Conservation (phyloP, 2,888 invertebrate genomes). For the Eupithecia subumbrata region DNA sequence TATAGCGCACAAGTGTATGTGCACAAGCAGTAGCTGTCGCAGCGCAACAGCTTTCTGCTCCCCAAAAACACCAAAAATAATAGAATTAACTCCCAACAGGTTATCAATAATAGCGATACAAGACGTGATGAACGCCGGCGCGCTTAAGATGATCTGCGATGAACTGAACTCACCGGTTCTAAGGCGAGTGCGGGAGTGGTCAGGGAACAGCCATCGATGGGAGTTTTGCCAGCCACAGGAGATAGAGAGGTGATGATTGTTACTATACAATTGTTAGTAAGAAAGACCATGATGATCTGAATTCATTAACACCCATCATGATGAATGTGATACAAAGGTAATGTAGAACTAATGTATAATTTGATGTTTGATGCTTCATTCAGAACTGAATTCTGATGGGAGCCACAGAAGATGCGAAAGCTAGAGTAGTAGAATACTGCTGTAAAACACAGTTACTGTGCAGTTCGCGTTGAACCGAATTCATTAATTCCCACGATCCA, state of each 20-base stretch:
- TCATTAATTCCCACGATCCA: no score
- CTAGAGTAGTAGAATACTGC: no score
- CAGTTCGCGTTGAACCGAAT: no score
- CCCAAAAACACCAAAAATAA: constrained; percentile 37
- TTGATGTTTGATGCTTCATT: no score
- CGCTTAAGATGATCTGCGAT: constrained; percentile 87
- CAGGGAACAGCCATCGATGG: constrained; percentile 87
- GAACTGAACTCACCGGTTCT: constrained; percentile 87
- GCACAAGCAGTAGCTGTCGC: not conserved
- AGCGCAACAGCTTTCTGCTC: not conserved
- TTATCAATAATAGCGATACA: constrained; percentile 90
- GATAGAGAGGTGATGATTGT: constrained; percentile 55
- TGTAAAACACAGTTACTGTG: no score
- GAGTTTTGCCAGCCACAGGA: constrained; percentile 77
- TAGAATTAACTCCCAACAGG: constrained; percentile 65
- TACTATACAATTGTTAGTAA: not conserved
- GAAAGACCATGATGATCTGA: not conserved
- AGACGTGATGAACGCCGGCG: constrained; percentile 87
- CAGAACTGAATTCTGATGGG: no score
- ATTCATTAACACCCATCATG: no score
- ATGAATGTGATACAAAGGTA: not conserved
- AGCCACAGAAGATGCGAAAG: no score
- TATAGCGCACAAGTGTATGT: not conserved
- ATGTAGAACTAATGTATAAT: no score
- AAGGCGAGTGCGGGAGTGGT: constrained; percentile 86